Evolutionary conservation across 2,888 invertebrate species (phyloP).

Genomic region (Proisotoma minuta): DNA sequence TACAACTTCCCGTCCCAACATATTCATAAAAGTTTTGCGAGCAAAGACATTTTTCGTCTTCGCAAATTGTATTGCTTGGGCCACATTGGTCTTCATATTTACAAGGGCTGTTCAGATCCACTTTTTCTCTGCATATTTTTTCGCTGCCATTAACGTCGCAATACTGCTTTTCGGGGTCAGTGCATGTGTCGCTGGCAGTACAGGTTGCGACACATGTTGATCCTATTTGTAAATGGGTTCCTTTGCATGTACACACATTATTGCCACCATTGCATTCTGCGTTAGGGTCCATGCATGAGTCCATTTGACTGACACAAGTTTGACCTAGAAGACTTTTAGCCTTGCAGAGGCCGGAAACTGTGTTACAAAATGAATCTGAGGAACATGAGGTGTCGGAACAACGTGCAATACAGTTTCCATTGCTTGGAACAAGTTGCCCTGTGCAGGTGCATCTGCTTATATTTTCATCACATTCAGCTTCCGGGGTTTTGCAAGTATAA

Average conservation of each 20-base stretch:
- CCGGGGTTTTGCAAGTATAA: neutral
- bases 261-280: neutral
- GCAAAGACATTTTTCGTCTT: neutral
- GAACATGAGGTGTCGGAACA: neutral
- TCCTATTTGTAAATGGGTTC: neutral
- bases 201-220: neutral
- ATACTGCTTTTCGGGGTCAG: neutral
- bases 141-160: neutral
- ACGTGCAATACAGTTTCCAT: neutral
- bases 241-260: neutral
- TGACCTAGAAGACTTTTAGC: neutral
- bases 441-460: neutral
- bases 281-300: neutral
- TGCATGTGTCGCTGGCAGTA: neutral
- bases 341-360: neutral
- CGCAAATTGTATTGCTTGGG: neutral
- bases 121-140: neutral
- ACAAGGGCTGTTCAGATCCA: neutral
- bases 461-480: neutral
- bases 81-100: constrained; percentile 4
- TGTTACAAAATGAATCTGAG: neutral
- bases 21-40: neutral
- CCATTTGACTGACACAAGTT: neutral
- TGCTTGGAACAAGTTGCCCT: neutral
- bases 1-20: neutral